Conservation (phyloP, 2,888 invertebrate genomes). For the Ernsta delagoae region DNA sequence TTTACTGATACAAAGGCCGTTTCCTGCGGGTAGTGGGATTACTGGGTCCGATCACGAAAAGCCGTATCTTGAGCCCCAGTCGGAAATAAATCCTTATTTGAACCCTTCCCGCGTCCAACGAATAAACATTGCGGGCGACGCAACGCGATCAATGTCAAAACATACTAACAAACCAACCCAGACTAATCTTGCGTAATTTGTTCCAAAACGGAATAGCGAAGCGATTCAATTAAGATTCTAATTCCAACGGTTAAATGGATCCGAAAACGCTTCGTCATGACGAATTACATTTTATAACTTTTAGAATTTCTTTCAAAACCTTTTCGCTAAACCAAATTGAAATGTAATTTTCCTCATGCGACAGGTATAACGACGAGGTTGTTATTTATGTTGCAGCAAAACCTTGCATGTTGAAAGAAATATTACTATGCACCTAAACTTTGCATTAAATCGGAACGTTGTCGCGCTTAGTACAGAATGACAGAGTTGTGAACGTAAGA, state of each 20-base stretch:
- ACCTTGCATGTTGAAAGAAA: background rate
- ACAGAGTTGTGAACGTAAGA: slow-evolving; percentile 2
- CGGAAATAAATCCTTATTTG: slow-evolving; percentile 68
- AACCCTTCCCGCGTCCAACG: slow-evolving; percentile 61
- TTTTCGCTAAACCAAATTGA: background rate
- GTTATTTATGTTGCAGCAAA: background rate
- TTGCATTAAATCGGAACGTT: background rate
- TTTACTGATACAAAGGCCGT: slow-evolving; percentile 19
- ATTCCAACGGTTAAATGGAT: slow-evolving; percentile 37
- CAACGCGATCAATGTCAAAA: slow-evolving; percentile 63
- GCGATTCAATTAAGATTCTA: slow-evolving; percentile 40
- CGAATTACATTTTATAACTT: slow-evolving; percentile 33
- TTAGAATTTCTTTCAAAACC: slow-evolving; percentile 1
- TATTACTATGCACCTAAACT: background rate
- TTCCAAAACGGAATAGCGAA: slow-evolving; percentile 43
- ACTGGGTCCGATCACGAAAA: slow-evolving; percentile 61
- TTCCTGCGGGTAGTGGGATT: slow-evolving; percentile 53
- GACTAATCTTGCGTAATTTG: slow-evolving; percentile 46
- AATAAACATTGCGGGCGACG: slow-evolving; percentile 69
- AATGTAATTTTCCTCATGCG: background rate
- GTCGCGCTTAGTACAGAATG: background rate
- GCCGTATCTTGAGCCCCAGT: slow-evolving; percentile 62
- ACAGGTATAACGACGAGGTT: background rate
- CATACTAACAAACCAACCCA: slow-evolving; percentile 55
- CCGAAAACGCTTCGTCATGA: slow-evolving; percentile 33